Evolutionary conservation across 2,797 vertebrate species (phyloP).

Genomic region (Muscicapa comitata): DNA sequence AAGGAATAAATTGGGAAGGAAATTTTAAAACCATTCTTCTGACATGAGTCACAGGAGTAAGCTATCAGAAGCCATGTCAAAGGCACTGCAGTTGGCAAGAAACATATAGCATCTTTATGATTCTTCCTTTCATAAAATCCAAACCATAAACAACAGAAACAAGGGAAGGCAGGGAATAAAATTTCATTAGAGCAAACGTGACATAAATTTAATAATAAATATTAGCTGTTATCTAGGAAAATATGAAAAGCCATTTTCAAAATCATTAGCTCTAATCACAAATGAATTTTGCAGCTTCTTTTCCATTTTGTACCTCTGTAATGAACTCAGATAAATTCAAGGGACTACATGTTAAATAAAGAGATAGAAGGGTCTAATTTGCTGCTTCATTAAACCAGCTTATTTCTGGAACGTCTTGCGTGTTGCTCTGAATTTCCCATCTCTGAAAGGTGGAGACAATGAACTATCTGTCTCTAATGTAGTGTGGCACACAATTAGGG

Average conservation of each 20-base stretch:
- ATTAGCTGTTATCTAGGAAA: constrained; percentile 60
- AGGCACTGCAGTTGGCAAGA: background rate
- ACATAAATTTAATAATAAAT: constrained; percentile 72
- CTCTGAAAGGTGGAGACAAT: constrained; percentile 70
- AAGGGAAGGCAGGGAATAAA: constrained; percentile 37
- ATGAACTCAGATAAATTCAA: constrained; percentile 74
- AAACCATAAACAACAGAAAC: constrained; percentile 60
- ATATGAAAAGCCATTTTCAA: constrained; percentile 69
- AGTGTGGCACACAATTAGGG: constrained; percentile 75
- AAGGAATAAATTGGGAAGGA: constrained; percentile 26
- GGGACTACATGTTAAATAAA: constrained; percentile 79
- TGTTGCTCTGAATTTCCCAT: constrained; percentile 73
- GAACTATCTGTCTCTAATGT: constrained; percentile 70
- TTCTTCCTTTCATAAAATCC: background rate
- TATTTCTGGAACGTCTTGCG: constrained; percentile 70
- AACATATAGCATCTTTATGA: constrained; percentile 22
- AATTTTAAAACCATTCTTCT: constrained; percentile 45
- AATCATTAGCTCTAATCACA: constrained; percentile 73
- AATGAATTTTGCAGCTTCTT: constrained; percentile 68
- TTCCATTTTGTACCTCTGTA: constrained; percentile 69
- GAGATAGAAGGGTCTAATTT: constrained; percentile 80
- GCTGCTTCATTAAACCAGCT: constrained; percentile 77
- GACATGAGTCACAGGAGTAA: constrained; percentile 38
- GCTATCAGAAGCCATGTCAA: constrained; percentile 19
- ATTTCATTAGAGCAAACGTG: constrained; percentile 55